Base-by-base conservation (phyloP, 2,888 invertebrate species). In the Nysson spinosus region DNA sequence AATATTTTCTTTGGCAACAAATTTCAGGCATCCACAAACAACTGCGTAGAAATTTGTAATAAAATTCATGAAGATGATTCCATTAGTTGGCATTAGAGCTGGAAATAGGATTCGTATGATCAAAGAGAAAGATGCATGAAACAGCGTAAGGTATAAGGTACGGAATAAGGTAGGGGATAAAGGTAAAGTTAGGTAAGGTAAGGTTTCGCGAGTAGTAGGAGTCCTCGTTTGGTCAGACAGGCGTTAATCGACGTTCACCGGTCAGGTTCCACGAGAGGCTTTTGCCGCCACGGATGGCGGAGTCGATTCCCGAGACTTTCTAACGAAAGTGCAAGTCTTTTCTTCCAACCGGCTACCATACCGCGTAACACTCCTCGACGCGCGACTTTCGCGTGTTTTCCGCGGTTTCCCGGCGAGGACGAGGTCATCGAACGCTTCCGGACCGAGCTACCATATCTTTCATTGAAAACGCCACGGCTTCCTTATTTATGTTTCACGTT, bases 301-400 rank as follows among this genome's bases (percentile, higher is more conserved):
- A 74, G 77, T 69, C 82, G 82, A 83, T 84, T 79, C 81, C 77
- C 78, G 72, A 58, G 67, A 83, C 85, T 85, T 85, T 85, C 85
- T 85, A 85, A 84, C 85, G 85, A 85, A 85, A 85, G 85, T 85
- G 85, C 81, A 85, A 85, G 85, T 85, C 76, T 80, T 81, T 84
- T 83, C 83, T 84, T 79, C 72, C 67, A 74, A 70, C 73, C 69
- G 57, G 72, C 72, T 69, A 39, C 62, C 63, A 30, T 30, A 57
- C 67, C 72, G 75, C 78, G 78, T 80, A 80, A 80, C 78, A 65
- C 69, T 73, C 68, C 72, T 60, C 66, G 61, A 35, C n/a, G n/a
- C 57, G 66, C 66, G 67, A 80, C 79, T 82, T 75, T 80, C 78
- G 75, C 80, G 77, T 72, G 73, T 83, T 83, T 84, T 83, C 82